These are phyloP conservation scores for Monopterus albus DNA, from an alignment of 2,113 vertebrate genomes.

Conservation along the genomic window DNA sequence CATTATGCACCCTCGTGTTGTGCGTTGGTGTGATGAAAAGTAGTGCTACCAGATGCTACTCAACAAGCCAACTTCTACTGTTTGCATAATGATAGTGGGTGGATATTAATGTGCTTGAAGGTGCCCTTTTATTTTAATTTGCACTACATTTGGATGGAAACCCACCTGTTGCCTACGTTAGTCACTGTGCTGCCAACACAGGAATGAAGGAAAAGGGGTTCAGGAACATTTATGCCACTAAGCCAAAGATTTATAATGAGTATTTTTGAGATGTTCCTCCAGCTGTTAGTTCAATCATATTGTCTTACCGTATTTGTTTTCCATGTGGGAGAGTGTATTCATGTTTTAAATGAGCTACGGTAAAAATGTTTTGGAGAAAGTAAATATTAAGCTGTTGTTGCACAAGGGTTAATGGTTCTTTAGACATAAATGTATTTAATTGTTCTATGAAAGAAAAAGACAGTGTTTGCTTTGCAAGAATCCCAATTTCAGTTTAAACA, in stretches of 20 bases:
- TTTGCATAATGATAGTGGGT: too few species aligned
- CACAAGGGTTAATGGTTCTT: slow-evolving; percentile 9
- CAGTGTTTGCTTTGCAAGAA: not conserved
- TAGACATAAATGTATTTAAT: slow-evolving; percentile 7
- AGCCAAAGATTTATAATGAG: slow-evolving; percentile 63
- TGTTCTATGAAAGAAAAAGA: not conserved
- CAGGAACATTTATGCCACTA: slow-evolving; percentile 36
- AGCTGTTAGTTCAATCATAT: slow-evolving; percentile 12
- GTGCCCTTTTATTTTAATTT: too few species aligned
- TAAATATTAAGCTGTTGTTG: slow-evolving; percentile 9
- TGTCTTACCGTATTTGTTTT: slow-evolving; percentile 25
- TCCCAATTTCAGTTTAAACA: not conserved
- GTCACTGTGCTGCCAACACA: slow-evolving; percentile 17
- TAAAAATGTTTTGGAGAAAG: slow-evolving; percentile 19
- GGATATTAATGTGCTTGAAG: too few species aligned
- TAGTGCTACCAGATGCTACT: too few species aligned
- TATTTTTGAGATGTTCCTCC: slow-evolving; percentile 27
- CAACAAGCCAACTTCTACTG: too few species aligned
- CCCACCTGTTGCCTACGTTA: not conserved
- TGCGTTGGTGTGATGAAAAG: too few species aligned
- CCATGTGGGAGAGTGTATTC: slow-evolving; percentile 36
- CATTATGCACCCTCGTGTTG: too few species aligned
- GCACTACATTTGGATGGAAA: too few species aligned
- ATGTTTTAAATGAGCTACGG: slow-evolving; percentile 21
- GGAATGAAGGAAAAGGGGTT: slow-evolving; percentile 37